Evolutionary conservation across 1,140 invertebrate genomes (phyloP), one percentile per base, ranked within the genome.

Genomic region (Lasaia peninsularis): DNA sequence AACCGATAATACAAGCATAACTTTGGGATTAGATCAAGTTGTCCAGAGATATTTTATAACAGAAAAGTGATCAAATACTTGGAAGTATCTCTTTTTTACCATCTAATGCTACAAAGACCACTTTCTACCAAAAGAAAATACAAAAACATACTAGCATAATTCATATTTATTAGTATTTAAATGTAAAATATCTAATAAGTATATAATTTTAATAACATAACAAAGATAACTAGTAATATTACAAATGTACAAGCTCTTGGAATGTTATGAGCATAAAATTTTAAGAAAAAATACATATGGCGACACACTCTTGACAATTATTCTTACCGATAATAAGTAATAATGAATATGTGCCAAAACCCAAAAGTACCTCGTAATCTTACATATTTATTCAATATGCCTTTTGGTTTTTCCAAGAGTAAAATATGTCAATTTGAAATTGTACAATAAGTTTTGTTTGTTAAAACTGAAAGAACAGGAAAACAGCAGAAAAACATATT

Each of bases 161-260:
- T 18, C 18, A 44, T 11, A 18, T 40, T 44, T 44, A 44, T 44
- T 44, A 20, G 16, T 20, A 11, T 44, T 44, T 44, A 44, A 18
- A 44, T 44, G 14, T 44, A 44, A 8, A 20, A 20, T 18, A 44
- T 10, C 7, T 20, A 40, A 40, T 28, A 28, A 28, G 24, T 40
- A 44, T 44, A 40, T 18, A 44, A 20, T 20, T 44, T 20, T 44
- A 44, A 44, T 21, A 44, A 44, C 16, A 44, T 44, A 44, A 20
- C 40, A 44, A 44, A 44, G 40, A 44, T 44, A 44, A 44, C 12
- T 20, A 44, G 14, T 40, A 40, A 11, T n/a, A 20, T 44, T 44
- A 20, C 16, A 44, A 44, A 44, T 55, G 35, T 32, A 16, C 56
- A 69, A 66, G 58, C 63, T 69, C 55, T 51, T 63, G 67, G 67